phyloP scores from a whole-genome alignment of 2,113 vertebrate genomes.

The Esox niger region DNA sequence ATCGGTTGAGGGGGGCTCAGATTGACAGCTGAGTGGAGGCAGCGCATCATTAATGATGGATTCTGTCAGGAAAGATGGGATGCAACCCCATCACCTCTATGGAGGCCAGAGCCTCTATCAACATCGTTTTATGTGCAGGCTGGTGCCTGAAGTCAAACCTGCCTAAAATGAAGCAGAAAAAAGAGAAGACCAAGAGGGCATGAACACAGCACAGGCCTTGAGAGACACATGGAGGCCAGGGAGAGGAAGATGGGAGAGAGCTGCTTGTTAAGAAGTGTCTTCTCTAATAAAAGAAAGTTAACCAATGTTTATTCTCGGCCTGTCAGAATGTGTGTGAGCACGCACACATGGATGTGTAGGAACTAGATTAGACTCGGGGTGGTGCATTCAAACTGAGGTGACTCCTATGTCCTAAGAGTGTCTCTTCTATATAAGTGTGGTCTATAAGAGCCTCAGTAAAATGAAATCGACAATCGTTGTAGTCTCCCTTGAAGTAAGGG shows the following conservation, averaged over 20 bases:
- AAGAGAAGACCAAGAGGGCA: conserved; percentile 32
- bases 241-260: conserved; percentile 27
- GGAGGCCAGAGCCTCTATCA: conserved; percentile 26
- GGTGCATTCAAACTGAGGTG: no score
- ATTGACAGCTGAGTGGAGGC: conserved; percentile 56
- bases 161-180: conserved; percentile 42
- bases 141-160: conserved; percentile 47
- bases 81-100: conserved; percentile 42
- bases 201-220: conserved; percentile 29
- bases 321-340: conserved; percentile 7
- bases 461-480: background rate
- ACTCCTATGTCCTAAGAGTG: no score
- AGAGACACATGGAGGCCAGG: conserved; percentile 9
- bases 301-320: background rate
- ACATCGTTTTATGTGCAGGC: conserved; percentile 47
- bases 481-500: background rate
- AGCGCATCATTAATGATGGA: conserved; percentile 52
- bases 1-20: conserved; percentile 42
- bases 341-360: no score
- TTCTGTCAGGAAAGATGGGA: conserved; percentile 47
- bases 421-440: no score
- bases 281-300: background rate
- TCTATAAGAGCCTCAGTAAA: background rate
- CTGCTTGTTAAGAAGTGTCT: background rate
- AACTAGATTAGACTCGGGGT: no score